Conservation (phyloP, 2,113 vertebrate genomes). For the Pantherophis guttatus region DNA sequence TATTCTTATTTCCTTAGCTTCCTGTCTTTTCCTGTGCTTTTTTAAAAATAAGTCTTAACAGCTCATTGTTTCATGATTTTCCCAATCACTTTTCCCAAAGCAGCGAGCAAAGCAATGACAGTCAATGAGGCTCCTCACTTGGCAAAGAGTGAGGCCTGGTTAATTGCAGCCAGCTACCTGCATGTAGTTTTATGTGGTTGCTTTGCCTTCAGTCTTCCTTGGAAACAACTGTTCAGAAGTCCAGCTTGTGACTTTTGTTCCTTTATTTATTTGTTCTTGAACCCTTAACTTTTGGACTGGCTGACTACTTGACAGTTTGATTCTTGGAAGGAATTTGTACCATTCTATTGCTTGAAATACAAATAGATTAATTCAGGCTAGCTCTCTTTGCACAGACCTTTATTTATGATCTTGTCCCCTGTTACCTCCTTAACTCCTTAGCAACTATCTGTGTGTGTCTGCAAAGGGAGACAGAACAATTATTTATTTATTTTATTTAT, state of each 20-base stretch:
- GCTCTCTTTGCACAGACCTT: neutral
- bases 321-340: neutral
- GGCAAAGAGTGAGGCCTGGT: neutral
- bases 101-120: neutral
- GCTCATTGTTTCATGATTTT: neutral
- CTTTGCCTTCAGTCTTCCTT: neutral
- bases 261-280: neutral
- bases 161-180: neutral
- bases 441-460: neutral
- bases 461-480: neutral
- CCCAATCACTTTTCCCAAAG: neutral
- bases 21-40: neutral
- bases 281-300: neutral
- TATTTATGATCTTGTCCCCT: neutral
- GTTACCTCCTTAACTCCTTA: neutral
- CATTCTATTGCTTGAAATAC: neutral
- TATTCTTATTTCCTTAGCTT: neutral
- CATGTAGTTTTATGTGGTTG: neutral
- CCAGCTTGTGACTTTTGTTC: neutral
- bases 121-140: neutral
- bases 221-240: neutral
- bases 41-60: neutral
- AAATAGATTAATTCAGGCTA: neutral
- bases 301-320: neutral
- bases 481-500: too few species aligned